Evolutionary conservation across 2,888 invertebrate species (phyloP).

Genomic region (Drosophila helvetica): DNA sequence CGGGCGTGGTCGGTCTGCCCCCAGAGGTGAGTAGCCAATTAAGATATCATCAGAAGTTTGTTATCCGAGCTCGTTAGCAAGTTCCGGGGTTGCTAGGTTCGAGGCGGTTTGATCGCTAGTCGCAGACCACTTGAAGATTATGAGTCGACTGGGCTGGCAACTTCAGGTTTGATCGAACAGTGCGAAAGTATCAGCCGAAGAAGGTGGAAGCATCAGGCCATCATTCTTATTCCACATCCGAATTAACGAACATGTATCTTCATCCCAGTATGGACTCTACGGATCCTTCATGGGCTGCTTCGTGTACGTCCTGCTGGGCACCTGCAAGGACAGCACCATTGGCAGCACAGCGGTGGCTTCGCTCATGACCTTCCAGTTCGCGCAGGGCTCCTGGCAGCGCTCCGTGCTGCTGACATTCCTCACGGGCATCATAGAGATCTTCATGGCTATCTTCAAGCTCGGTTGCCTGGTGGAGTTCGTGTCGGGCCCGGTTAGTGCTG

Average conservation of each 20-base stretch:
- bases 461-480: slow-evolving; percentile 95
- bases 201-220: not conserved
- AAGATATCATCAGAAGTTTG: slow-evolving; percentile 4
- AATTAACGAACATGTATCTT: not conserved
- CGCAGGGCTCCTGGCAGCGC: slow-evolving; percentile 86
- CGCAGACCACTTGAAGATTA: not conserved
- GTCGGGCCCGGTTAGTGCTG: slow-evolving; percentile 94
- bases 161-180: slow-evolving; percentile 15
- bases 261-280: slow-evolving; percentile 92
- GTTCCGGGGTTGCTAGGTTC: slow-evolving; percentile 2
- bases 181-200: not conserved
- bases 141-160: not conserved
- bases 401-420: slow-evolving; percentile 91
- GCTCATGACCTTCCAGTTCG: slow-evolving; percentile 91
- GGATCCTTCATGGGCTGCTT: slow-evolving; percentile 96
- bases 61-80: slow-evolving; percentile 18
- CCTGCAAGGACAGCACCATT: slow-evolving; percentile 95
- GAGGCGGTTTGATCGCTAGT: not conserved
- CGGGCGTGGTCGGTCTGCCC: slow-evolving; percentile 91
- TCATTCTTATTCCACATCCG: not conserved
- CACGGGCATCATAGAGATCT: slow-evolving; percentile 89
- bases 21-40: slow-evolving; percentile 85
- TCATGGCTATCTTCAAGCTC: slow-evolving; percentile 92
- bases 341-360: slow-evolving; percentile 97
- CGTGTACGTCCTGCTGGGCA: slow-evolving; percentile 94